Evolutionary conservation across 2,888 invertebrate genomes (phyloP).

Genomic region (Epinotia demarniana): DNA sequence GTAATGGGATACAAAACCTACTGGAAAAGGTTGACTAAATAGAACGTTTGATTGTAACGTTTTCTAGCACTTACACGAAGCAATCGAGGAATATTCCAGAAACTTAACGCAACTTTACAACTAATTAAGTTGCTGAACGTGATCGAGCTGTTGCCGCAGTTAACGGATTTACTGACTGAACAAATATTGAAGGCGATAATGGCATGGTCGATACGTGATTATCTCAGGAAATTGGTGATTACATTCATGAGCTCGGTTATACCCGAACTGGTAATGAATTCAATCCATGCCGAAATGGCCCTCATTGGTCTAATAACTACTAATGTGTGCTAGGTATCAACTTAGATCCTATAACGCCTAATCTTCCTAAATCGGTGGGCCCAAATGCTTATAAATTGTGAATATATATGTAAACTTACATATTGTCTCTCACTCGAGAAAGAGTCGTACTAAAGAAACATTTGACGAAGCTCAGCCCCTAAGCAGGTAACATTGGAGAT

Average conservation of each 20-base stretch:
- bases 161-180: constrained; percentile 17
- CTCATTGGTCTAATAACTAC: constrained; percentile 22
- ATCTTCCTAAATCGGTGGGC: not conserved
- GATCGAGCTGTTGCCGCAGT: constrained; percentile 2
- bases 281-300: constrained; percentile 31
- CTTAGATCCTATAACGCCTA: not conserved
- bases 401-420: not conserved
- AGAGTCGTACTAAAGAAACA: not conserved
- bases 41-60: not conserved
- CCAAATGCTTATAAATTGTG: no score
- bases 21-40: not conserved
- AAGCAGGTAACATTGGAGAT: not conserved
- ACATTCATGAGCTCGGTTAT: constrained; percentile 24
- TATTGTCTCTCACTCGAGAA: not conserved
- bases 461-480: not conserved
- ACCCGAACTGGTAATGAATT: constrained; percentile 30
- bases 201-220: constrained; percentile 32
- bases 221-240: constrained; percentile 42
- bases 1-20: not conserved
- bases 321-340: not conserved
- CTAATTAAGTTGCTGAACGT: constrained; percentile 4
- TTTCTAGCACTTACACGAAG: not conserved
- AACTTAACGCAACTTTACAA: constrained; percentile 1
- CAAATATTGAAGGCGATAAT: constrained; percentile 35
- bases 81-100: not conserved